These are phyloP conservation scores for Crepidodera aurea DNA, from an alignment of 2,888 invertebrate species.

Conservation along the genomic window DNA sequence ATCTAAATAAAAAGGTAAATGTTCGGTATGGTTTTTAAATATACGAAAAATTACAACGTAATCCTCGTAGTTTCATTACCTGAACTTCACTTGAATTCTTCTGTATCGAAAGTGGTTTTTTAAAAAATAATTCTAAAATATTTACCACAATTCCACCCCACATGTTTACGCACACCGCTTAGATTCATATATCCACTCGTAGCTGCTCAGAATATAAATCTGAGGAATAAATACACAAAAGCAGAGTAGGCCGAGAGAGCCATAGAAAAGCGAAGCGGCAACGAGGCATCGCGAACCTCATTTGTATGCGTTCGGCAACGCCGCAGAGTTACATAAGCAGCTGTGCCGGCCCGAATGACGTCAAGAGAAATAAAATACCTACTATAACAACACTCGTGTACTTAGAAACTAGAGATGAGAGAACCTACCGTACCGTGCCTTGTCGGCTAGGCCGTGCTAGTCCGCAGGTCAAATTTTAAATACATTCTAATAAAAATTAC, in stretches of 20 bases:
- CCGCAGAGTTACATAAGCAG: slow-evolving; percentile 56
- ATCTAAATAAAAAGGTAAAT: no score
- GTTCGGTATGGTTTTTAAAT: no score
- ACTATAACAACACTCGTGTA: neutral
- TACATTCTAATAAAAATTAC: no score
- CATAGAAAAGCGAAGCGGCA: slow-evolving; percentile 26
- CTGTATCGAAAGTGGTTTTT: no score
- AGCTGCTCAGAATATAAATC: neutral
- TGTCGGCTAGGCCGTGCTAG: neutral
- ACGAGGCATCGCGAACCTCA: slow-evolving; percentile 38
- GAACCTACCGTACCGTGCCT: neutral
- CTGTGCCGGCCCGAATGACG: slow-evolving; percentile 56
- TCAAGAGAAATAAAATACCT: slow-evolving; percentile 41
- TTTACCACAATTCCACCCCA: no score
- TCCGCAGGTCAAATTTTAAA: no score
- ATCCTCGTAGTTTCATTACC: no score
- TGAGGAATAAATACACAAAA: neutral
- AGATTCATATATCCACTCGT: neutral
- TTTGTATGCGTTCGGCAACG: slow-evolving; percentile 50
- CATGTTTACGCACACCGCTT: neutral
- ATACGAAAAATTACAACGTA: no score
- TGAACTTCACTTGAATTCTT: no score
- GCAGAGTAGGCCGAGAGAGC: slow-evolving; percentile 10
- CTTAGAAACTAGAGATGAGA: neutral
- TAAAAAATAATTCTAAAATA: no score